Evolutionary conservation across 2,113 vertebrate genomes (phyloP).

Genomic region (Stigmatopora argus): DNA sequence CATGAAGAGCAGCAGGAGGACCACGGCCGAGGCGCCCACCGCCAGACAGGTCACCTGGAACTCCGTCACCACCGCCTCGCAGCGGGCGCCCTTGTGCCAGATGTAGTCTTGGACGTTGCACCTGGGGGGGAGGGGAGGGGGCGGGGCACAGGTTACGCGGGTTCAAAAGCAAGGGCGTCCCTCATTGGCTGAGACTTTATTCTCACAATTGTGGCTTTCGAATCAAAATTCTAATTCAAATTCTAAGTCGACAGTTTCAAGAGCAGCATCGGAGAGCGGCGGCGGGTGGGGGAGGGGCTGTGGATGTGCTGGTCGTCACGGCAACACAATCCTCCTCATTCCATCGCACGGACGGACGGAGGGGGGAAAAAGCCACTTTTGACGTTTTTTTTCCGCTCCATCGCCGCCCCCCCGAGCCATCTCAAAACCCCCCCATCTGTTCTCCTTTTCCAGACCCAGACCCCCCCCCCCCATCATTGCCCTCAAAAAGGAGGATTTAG

Average conservation of each 20-base stretch:
- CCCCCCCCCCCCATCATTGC: neutral
- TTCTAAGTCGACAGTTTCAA: no score
- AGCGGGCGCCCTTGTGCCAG: constrained; percentile 94
- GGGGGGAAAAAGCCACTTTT: constrained; percentile 1
- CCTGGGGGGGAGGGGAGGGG: constrained; percentile 55
- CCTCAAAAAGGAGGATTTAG: no score
- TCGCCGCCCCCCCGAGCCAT: constrained; percentile 4
- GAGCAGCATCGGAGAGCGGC: constrained; percentile 8
- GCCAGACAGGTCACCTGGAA: constrained; percentile 98
- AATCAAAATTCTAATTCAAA: no score
- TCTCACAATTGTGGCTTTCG: no score
- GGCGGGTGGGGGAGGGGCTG: constrained; percentile 1
- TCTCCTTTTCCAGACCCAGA: no score
- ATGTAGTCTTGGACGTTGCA: constrained; percentile 98
- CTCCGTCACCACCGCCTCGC: constrained; percentile 93
- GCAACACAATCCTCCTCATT: constrained; percentile 48
- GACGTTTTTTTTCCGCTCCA: constrained; percentile 4
- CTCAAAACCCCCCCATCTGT: neutral
- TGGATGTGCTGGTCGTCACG: constrained; percentile 51
- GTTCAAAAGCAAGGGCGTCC: no score
- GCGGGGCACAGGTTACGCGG: no score
- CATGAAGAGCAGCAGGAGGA: constrained; percentile 95
- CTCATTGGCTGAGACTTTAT: no score
- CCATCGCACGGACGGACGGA: constrained; percentile 30
- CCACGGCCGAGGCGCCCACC: constrained; percentile 83